phyloP scores from a whole-genome alignment of 2,797 vertebrate species.

The Gila robusta region DNA sequence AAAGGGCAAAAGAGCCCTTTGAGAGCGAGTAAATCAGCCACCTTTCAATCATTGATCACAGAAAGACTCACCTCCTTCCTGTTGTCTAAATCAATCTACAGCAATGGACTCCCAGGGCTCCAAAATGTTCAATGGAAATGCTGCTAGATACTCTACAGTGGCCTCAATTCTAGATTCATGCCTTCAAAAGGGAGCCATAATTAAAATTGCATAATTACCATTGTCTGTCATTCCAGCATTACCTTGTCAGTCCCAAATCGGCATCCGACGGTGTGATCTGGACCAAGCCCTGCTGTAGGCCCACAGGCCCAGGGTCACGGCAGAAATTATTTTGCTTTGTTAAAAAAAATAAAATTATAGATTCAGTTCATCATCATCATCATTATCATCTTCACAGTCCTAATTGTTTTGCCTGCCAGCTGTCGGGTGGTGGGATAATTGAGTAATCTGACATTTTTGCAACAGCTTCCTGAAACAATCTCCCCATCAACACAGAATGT shows the following conservation, averaged over 20 bases:
- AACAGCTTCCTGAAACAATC: constrained; percentile 72
- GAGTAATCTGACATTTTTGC: constrained; percentile 82
- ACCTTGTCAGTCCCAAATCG: not conserved
- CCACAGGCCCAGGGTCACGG: constrained; percentile 3
- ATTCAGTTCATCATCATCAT: constrained; percentile 81
- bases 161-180: not conserved
- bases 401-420: constrained; percentile 85
- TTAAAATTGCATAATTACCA: constrained; percentile 14
- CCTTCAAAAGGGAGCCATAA: constrained; percentile 2
- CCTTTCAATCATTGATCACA: constrained; percentile 35
- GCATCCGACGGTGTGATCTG: not conserved
- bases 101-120: constrained; percentile 23
- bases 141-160: not conserved
- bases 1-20: not conserved
- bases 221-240: not conserved
- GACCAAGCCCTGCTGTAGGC: not conserved
- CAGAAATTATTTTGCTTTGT: constrained; percentile 64
- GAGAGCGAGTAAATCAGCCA: constrained; percentile 10
- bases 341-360: constrained; percentile 80
- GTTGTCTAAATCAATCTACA: constrained; percentile 38
- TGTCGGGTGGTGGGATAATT: constrained; percentile 81
- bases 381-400: constrained; percentile 81
- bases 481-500: constrained; percentile 73
- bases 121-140: constrained; percentile 14
- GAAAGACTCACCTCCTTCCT: constrained; percentile 18